Base-by-base conservation (phyloP, 2,888 invertebrate genomes). In the Melikaiella ostensackeni region DNA sequence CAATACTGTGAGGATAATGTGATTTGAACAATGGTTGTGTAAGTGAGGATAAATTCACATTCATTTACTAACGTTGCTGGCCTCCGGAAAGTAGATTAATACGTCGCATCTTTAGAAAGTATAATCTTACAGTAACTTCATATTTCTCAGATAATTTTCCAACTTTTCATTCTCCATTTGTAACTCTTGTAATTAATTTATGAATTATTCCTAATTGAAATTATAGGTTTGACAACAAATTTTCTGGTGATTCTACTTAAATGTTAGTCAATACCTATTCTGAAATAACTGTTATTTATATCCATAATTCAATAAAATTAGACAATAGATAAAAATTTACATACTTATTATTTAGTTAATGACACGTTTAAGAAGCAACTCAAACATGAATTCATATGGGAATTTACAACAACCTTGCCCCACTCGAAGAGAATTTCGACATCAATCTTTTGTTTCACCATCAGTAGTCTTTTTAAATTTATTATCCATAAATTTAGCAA, bases 1-100 rank as follows among this genome's bases (percentile, higher is more conserved):
- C 70, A 70, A 70, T 70, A 70, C 30, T 70, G 70, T 46, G 70
- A 70, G 50, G 70, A 70, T 70, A 46, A 70, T 6, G 50, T 50
- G 70, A 70, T 21, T 70, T 50, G 50, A 70, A 70, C 70, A 70
- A 70, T 70, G 50, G 70, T 70, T 50, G 50, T 50, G 46, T 8
- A 27, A 70, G 50, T 19, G 30, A 30, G 46, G 50, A 50, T 30
- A 50, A 70, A 46, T n/a, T n/a, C 70, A 70, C 70, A 46, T 70
- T 70, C 70, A 70, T 50, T 70, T 70, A 27, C n/a, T 70, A 70
- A 70, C 30, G 30, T 70, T 50, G 46, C 33, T 50, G 46, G 70
- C 70, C 70, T 70, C 46, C 30, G 30, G 70, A 70, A 70, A 50
- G 30, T 70, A 70, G 50, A 30, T 70, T 70, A 50, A 70, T 70